phyloP scores from a whole-genome alignment of 2,888 invertebrate genomes.

The Phasia obesa region DNA sequence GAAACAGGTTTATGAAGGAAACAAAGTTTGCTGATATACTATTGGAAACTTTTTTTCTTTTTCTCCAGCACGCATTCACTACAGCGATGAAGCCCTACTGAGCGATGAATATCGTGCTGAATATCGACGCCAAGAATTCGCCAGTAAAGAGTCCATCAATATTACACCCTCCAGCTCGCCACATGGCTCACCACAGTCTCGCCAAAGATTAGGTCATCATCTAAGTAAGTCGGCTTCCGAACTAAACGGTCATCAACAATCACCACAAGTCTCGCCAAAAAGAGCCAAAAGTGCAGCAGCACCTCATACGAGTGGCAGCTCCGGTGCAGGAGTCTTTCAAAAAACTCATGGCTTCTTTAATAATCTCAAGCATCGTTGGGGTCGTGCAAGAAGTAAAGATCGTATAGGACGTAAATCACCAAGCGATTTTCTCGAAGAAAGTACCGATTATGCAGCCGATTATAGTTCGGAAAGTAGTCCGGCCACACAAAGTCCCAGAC shows the following conservation, averaged over 20 bases:
- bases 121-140: slow-evolving; percentile 67
- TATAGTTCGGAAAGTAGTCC: slow-evolving; percentile 90
- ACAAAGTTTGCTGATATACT: too few species aligned
- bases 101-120: slow-evolving; percentile 71
- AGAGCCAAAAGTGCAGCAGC: slow-evolving; percentile 83
- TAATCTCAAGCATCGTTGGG: slow-evolving; percentile 91
- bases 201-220: slow-evolving; percentile 84
- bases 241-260: slow-evolving; percentile 86
- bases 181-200: slow-evolving; percentile 77
- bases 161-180: slow-evolving; percentile 73
- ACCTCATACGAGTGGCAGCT: slow-evolving; percentile 85
- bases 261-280: slow-evolving; percentile 84
- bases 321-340: slow-evolving; percentile 86
- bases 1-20: too few species aligned
- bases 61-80: slow-evolving; percentile 79
- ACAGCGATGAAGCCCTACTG: slow-evolving; percentile 75
- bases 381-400: slow-evolving; percentile 88
- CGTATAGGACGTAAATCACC: slow-evolving; percentile 85
- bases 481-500: slow-evolving; percentile 90
- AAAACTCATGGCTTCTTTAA: slow-evolving; percentile 92
- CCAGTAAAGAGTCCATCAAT: slow-evolving; percentile 65
- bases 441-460: slow-evolving; percentile 90
- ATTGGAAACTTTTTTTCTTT: slow-evolving; percentile 24
- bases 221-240: slow-evolving; percentile 93
- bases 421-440: slow-evolving; percentile 85